Evolutionary conservation across 2,797 vertebrate genomes (phyloP).

Genomic region (Anguilla obscura): DNA sequence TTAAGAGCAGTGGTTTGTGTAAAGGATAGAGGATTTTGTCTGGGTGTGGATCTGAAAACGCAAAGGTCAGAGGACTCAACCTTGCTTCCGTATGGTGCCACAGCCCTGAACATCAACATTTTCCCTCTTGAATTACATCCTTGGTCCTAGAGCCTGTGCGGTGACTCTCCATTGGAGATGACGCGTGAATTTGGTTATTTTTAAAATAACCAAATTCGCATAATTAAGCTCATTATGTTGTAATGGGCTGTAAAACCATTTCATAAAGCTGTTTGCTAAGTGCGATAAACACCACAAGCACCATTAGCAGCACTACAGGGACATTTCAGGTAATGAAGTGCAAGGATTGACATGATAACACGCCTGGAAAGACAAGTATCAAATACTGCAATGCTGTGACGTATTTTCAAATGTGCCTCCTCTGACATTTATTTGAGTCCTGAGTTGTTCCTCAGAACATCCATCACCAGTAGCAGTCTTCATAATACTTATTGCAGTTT

Average conservation of each 20-base stretch:
- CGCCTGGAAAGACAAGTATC: slow-evolving; percentile 20
- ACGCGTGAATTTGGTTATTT: slow-evolving; percentile 30
- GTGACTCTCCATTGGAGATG: slow-evolving; percentile 14
- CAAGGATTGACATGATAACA: slow-evolving; percentile 32
- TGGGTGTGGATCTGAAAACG: not conserved
- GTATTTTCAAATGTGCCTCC: slow-evolving; percentile 23
- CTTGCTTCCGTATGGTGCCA: not conserved
- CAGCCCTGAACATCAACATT: not conserved
- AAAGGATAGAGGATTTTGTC: not conserved
- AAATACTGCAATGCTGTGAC: not conserved
- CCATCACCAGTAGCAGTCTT: not conserved
- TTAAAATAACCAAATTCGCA: slow-evolving; percentile 34
- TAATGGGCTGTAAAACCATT: slow-evolving; percentile 41
- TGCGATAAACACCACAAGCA: slow-evolving; percentile 36
- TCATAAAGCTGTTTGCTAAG: slow-evolving; percentile 42
- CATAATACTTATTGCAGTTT: not conserved
- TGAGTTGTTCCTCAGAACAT: not conserved
- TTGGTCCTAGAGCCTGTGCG: too few relatives aligned
- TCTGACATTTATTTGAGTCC: slow-evolving; percentile 6
- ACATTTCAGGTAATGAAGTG: slow-evolving; percentile 45
- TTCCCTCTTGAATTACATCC: not conserved
- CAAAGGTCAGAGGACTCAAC: not conserved
- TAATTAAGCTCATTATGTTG: slow-evolving; percentile 40
- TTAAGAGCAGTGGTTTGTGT: not conserved
- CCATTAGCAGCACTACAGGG: slow-evolving; percentile 40